Evolutionary conservation across 2,113 vertebrate species (phyloP), one percentile per base, ranked within the genome.

Genomic region (Junco hyemalis): DNA sequence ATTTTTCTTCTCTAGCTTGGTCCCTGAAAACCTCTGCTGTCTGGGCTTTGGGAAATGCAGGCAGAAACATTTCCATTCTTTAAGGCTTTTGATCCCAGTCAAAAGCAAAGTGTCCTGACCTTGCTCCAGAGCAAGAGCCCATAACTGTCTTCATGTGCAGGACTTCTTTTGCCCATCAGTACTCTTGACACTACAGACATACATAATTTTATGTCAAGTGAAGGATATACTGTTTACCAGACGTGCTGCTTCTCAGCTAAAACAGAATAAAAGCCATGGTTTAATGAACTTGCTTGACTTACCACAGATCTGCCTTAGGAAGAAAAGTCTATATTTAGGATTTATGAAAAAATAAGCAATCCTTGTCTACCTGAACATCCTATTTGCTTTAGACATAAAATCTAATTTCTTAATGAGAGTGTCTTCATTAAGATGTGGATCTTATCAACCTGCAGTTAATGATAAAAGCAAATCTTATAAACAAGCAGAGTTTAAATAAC

Each of bases 401-500:
- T 95, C 90, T 97, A 81, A 96, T 95, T 95, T 97, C 96, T 95
- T 94, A 94, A 95, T 97, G 81, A 96, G 86, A 57, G 72, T 81
- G 64, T 88, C 88, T 90, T 83, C 79, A 83, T 90, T 90, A 90
- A 33, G 42, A 47, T 64, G 54, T 90, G 92, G 92, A 96, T 96
- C 95, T 95, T 90, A 96, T 96, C 96, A 96, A 69, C 48, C 94
- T 89, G 51, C 61, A 90, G 93, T 96, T 98, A 97, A 97, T 95
- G 96, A 97, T 97, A 97, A 98, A 97, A 98, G 95, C 92, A 95
- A 97, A 96, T 96, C 93, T 98, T 96, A 96, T 97, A 96, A 96
- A 96, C 92, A 96, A 56, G 63, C 94, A 86, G 95, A 96, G 95
- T 97, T 98, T 97, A 97, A 98, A 98, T 97, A 98, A 97, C 94